Evolutionary conservation across 2,797 vertebrate genomes (phyloP).

Genomic region (Epinephelus awoara): DNA sequence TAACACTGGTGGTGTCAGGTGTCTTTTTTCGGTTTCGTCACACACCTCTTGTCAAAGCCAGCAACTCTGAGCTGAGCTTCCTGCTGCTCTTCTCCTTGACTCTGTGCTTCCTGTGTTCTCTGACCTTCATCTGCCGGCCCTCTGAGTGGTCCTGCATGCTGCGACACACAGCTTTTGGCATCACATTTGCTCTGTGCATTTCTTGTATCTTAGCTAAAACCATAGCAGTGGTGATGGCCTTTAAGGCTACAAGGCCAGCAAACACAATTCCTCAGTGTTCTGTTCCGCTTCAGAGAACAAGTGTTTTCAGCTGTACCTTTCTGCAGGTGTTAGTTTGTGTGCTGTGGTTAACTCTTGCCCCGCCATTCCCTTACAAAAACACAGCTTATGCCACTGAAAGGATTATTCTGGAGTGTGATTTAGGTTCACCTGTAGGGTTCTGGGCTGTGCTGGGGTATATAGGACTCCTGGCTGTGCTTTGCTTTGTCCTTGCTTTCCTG

Average conservation of each 20-base stretch:
- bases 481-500: constrained; percentile 82
- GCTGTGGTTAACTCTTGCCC: constrained; percentile 77
- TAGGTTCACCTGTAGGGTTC: constrained; percentile 83
- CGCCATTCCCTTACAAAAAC: constrained; percentile 80
- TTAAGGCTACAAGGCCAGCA: constrained; percentile 74
- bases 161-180: constrained; percentile 79
- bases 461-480: constrained; percentile 78
- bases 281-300: constrained; percentile 74
- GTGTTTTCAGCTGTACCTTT: constrained; percentile 77
- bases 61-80: constrained; percentile 84
- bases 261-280: constrained; percentile 77
- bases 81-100: constrained; percentile 81
- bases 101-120: constrained; percentile 83
- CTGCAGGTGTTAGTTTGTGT: constrained; percentile 81
- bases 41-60: constrained; percentile 82
- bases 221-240: constrained; percentile 82
- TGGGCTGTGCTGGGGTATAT: constrained; percentile 83
- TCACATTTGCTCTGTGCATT: constrained; percentile 83
- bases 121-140: constrained; percentile 80
- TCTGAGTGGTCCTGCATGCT: constrained; percentile 83
- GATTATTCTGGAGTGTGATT: constrained; percentile 82
- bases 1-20: constrained; percentile 72
- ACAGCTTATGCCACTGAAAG: constrained; percentile 65
- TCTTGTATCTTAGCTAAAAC: constrained; percentile 85
- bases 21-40: constrained; percentile 80